A percentile compares a stretch with the other conserved stretches of the same genome.
Evolutionary conservation across 2,113 vertebrate genomes (phyloP).

Genomic region (Irena cyanogastra): DNA sequence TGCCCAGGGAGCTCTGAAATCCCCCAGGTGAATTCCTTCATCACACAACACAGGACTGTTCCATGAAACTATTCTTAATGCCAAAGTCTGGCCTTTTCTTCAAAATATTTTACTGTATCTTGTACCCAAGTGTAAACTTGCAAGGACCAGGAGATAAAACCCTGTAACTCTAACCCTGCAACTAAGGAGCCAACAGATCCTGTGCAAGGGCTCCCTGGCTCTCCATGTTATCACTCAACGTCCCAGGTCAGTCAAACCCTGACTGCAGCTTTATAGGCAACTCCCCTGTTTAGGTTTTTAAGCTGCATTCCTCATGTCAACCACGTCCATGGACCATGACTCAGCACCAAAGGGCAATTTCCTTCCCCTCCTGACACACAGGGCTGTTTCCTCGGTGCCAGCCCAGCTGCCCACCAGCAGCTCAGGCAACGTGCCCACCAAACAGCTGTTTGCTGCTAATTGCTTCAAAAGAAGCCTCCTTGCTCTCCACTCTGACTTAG

Average conservation of each 20-base stretch:
- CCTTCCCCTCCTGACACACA: background rate
- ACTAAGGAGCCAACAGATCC: background rate
- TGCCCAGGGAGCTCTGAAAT: background rate
- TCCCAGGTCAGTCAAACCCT: background rate
- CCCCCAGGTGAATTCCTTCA: background rate
- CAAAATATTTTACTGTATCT: background rate
- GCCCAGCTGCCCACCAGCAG: background rate
- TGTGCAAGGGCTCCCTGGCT: fast-evolving
- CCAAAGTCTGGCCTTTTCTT: background rate
- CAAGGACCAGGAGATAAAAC: background rate
- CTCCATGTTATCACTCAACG: fast-evolving
- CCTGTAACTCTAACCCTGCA: background rate
- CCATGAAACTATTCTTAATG: background rate
- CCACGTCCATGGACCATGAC: fast-evolving
- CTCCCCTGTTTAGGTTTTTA: background rate
- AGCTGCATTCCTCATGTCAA: fast-evolving
- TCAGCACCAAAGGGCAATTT: background rate
- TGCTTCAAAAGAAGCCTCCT: background rate
- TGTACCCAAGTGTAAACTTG: background rate
- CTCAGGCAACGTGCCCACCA: fast-evolving
- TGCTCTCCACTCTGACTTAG: fast-evolving
- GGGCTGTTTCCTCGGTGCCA: fast-evolving
- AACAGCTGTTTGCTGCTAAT: background rate
- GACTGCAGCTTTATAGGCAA: background rate
- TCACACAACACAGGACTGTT: fast-evolving